Evolutionary conservation across 2,113 vertebrate species (phyloP), one percentile per base, ranked within the genome.

Genomic region (Sardina pilchardus): DNA sequence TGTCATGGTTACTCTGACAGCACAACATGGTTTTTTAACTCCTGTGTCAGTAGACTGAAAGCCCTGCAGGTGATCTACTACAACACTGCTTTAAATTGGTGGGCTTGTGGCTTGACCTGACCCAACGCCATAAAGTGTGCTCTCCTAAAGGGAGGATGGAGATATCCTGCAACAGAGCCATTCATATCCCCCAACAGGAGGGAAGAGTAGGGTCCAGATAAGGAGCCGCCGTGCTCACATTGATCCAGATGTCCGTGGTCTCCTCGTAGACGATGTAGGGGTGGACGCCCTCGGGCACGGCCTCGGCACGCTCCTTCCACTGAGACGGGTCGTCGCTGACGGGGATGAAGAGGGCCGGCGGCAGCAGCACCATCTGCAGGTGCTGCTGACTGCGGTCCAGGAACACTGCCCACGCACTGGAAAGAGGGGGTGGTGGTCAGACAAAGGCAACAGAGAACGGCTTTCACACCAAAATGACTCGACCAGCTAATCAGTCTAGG

Each of bases 241-340:
- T 99, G 92, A 99, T 98, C 98, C 98, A 99, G 92, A 99, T 95
- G 2, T 97, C 96, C 0, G 97, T 99, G 92, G 95, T 95, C 92
- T 99, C 98, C 90, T 99, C 97, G 1, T 99, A 99, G 86, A 99
- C 95, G 30, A 99, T 90, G 82, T 96, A 95, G 0, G 98, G 98
- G 91, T 98, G 97, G 71, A 94, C 90, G 0, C 94, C 92, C 87
- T 90, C 94, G 82, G 97, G 96, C 85, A 99, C 92, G 0, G 95
- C 94, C 89, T 95, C 96, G 90, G 97, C 93, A 48, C 94, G 94
- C 89, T 97, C 96, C 84, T 91, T 92, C 83, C 96, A 96, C 89
- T 96, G 95, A 50, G 94, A 95, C 50, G 96, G 95, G 0, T 92
- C 96, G 39, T 97, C 95, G 8, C 95, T 93, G 67, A 95, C 92